These are phyloP conservation scores for Halichoeres trimaculatus DNA, from an alignment of 2,113 vertebrate genomes.

Conservation along the genomic window DNA sequence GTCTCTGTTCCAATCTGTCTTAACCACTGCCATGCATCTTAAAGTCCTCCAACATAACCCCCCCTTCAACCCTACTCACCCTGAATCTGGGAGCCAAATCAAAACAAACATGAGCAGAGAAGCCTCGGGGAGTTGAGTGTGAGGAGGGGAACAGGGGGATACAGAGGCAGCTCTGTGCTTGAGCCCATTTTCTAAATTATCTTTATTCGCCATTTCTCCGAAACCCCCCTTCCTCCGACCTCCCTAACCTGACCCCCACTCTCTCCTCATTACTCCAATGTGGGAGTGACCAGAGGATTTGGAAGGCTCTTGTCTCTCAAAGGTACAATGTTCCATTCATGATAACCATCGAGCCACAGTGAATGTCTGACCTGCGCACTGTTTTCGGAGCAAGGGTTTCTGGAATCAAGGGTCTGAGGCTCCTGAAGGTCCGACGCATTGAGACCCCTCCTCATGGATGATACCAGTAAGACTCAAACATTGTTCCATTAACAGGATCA, in stretches of 20 bases:
- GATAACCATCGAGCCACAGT: constrained; percentile 42
- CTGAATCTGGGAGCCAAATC: constrained; percentile 81
- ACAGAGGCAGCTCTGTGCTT: constrained; percentile 78
- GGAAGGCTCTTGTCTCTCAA: constrained; percentile 70
- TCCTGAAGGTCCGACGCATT: constrained; percentile 44
- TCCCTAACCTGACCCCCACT: constrained; percentile 1
- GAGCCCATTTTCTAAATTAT: constrained; percentile 80
- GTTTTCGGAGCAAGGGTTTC: constrained; percentile 39
- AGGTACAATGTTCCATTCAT: constrained; percentile 82
- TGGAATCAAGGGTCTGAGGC: constrained; percentile 49
- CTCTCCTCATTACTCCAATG: constrained; percentile 40
- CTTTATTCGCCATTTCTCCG: constrained; percentile 74
- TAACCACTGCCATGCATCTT: constrained; percentile 65
- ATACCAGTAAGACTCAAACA: not conserved
- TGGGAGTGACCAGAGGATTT: constrained; percentile 69
- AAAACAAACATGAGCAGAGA: constrained; percentile 81
- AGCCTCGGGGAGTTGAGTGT: constrained; percentile 64
- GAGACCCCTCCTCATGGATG: not conserved
- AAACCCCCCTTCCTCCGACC: constrained; percentile 41
- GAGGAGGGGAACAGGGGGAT: constrained; percentile 42
- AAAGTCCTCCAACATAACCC: constrained; percentile 46
- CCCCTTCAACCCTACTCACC: constrained; percentile 22
- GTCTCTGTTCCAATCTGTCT: constrained; percentile 23
- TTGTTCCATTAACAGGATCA: constrained; percentile 38
- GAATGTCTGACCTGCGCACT: constrained; percentile 56